These are phyloP conservation scores for Melieria picta DNA, from an alignment of 2,888 invertebrate genomes.

Conservation along the genomic window DNA sequence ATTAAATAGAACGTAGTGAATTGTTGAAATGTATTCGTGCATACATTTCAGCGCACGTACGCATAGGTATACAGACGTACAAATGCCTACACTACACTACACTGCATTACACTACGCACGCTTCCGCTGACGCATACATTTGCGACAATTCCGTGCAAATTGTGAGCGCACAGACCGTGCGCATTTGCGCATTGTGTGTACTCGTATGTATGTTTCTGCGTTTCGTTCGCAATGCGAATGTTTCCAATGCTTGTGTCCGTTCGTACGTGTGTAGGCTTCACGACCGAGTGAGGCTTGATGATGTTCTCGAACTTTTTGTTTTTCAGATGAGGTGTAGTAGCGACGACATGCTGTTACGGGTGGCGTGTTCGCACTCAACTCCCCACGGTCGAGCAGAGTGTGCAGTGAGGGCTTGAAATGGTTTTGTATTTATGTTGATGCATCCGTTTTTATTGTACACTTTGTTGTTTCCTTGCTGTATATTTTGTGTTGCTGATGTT, in stretches of 20 bases:
- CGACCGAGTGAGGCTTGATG: too few species aligned
- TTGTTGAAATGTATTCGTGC: slow-evolving; percentile 41
- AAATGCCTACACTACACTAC: background rate
- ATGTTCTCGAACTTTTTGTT: too few species aligned
- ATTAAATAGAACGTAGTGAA: slow-evolving; percentile 16
- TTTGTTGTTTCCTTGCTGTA: too few species aligned
- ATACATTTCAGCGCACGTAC: slow-evolving; percentile 36
- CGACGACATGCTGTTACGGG: too few species aligned
- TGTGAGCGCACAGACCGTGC: background rate
- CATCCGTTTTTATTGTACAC: too few species aligned
- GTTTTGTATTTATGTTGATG: too few species aligned
- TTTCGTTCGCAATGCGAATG: too few species aligned
- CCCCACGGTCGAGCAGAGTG: too few species aligned
- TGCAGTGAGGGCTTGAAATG: too few species aligned
- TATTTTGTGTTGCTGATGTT: slow-evolving; percentile 1
- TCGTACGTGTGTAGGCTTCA: background rate
- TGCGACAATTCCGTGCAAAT: background rate
- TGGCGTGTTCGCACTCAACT: too few species aligned
- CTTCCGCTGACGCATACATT: background rate
- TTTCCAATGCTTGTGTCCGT: too few species aligned
- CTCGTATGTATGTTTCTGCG: slow-evolving; percentile 13
- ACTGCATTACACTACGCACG: background rate
- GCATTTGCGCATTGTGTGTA: background rate
- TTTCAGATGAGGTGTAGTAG: too few species aligned
- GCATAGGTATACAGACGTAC: background rate